phyloP scores from a whole-genome alignment of 2,113 vertebrate species.

The Columba livia region DNA sequence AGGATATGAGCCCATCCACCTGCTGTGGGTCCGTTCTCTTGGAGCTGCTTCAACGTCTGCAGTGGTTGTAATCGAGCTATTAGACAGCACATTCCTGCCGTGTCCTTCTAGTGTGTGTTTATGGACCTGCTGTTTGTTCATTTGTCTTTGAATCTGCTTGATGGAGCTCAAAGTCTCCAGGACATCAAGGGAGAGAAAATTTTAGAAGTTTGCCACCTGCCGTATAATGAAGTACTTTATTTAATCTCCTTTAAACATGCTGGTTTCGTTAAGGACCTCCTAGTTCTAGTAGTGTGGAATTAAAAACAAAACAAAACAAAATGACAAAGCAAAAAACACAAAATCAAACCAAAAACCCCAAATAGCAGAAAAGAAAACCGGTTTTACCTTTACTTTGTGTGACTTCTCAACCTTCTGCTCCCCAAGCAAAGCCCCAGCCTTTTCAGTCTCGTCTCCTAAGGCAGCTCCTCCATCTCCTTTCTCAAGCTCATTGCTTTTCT shows the following conservation, averaged over 20 bases:
- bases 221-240: neutral
- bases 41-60: slow-evolving; percentile 1
- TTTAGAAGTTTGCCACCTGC: neutral
- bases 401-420: neutral
- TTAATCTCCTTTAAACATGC: neutral
- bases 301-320: neutral
- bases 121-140: slow-evolving; percentile 18
- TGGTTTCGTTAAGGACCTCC: neutral
- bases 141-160: neutral
- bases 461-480: neutral
- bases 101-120: neutral
- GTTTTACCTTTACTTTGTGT: neutral
- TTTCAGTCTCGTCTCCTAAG: neutral
- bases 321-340: neutral
- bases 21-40: neutral
- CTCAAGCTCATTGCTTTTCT: neutral
- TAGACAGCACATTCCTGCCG: neutral
- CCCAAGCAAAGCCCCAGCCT: neutral
- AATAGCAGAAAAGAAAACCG: neutral
- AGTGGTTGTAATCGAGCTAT: neutral
- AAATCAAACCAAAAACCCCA: no score
- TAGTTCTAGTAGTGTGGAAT: neutral
- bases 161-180: neutral
- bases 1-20: neutral
- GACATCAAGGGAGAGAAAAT: neutral